phyloP scores from a whole-genome alignment of 1,140 invertebrate species.

The Galleria mellonella region DNA sequence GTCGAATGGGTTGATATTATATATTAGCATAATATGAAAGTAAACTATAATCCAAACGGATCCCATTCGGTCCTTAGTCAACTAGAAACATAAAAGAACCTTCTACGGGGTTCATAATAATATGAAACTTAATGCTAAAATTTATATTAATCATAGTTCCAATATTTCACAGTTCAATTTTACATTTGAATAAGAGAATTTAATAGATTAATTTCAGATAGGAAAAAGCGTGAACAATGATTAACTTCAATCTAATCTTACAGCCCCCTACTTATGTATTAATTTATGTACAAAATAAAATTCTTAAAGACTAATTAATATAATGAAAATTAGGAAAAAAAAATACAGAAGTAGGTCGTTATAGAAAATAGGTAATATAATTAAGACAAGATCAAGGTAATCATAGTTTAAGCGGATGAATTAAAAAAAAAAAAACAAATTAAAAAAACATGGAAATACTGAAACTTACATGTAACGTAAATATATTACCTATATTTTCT shows the following conservation, averaged over 20 bases:
- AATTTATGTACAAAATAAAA: conserved; percentile 16
- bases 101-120: too few relatives aligned
- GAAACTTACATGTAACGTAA: too few relatives aligned
- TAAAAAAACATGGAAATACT: neutral
- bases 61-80: too few relatives aligned
- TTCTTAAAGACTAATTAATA: conserved; percentile 12
- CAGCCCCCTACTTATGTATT: conserved; percentile 1
- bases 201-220: conserved; percentile 10
- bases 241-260: conserved; percentile 67
- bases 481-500: too few relatives aligned
- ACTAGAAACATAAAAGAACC: too few relatives aligned
- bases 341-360: conserved; percentile 13
- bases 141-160: too few relatives aligned
- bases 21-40: too few relatives aligned
- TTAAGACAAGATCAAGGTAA: conserved; percentile 64
- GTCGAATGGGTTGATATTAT: too few relatives aligned
- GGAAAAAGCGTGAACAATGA: conserved; percentile 47
- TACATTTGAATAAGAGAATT: neutral
- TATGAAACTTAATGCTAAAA: too few relatives aligned
- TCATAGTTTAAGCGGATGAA: conserved; percentile 42
- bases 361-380: conserved; percentile 3
- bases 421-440: neutral
- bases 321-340: too few relatives aligned
- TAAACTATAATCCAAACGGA: too few relatives aligned
- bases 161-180: neutral